Conservation (phyloP, 2,797 vertebrate genomes). For the Morus bassanus region DNA sequence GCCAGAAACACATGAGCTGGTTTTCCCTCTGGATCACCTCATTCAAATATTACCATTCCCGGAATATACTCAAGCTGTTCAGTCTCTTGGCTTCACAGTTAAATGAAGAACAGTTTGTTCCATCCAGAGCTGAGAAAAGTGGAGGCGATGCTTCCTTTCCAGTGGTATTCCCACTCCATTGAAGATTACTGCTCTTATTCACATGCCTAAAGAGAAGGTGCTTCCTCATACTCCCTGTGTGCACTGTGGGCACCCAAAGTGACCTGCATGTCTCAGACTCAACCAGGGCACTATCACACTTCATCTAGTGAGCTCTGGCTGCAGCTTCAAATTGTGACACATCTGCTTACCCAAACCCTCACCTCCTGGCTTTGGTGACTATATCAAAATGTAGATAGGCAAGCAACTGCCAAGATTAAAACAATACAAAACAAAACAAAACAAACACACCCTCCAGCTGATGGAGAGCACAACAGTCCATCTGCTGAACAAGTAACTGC, state of each 20-base stretch:
- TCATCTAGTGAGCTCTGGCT: not conserved
- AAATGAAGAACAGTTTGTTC: not conserved
- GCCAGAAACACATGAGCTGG: not conserved
- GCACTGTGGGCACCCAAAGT: not conserved
- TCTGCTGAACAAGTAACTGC: not conserved
- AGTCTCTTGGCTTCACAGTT: not conserved
- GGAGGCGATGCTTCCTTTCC: not conserved
- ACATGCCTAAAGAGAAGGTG: not conserved
- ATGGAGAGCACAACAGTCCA: not conserved
- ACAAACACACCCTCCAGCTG: not conserved
- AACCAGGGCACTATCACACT: not conserved
- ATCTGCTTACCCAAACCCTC: not conserved
- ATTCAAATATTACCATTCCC: not conserved
- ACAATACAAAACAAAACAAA: not conserved
- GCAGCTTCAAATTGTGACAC: not conserved
- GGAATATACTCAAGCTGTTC: not conserved
- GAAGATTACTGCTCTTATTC: not conserved
- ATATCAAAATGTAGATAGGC: not conserved
- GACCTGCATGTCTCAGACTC: not conserved
- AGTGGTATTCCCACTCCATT: not conserved
- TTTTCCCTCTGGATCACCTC: not conserved
- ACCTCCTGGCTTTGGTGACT: not conserved
- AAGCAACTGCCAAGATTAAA: not conserved
- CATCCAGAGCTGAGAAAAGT: not conserved
- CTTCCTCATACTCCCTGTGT: accelerated